Conservation (phyloP, 2,797 vertebrate genomes). For the Sebastes elongatus region DNA sequence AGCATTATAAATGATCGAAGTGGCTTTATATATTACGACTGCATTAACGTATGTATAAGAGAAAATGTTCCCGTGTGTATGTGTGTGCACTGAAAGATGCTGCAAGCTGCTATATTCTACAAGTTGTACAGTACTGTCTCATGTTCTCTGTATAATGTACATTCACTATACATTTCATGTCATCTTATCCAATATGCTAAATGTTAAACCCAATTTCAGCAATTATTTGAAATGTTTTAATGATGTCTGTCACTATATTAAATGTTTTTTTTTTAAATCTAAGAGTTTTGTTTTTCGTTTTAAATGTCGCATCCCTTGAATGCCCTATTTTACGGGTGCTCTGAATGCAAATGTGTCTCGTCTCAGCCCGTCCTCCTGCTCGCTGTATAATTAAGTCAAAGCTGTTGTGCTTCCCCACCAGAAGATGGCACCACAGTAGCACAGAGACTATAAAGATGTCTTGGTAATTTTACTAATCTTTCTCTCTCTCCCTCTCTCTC, state of each 20-base stretch:
- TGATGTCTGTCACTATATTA: conserved; percentile 52
- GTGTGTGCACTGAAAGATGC: conserved; percentile 58
- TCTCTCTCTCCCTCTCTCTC: background rate
- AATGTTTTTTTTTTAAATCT: conserved; percentile 42
- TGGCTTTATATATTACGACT: conserved; percentile 10
- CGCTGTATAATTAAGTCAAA: conserved; percentile 9
- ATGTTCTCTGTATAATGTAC: conserved; percentile 48
- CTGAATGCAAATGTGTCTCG: conserved; percentile 1
- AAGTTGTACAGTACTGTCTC: conserved; percentile 62
- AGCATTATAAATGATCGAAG: conserved; percentile 17
- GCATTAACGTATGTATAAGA: conserved; percentile 23
- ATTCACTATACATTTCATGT: conserved; percentile 25
- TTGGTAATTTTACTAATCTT: conserved; percentile 46
- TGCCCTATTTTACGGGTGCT: background rate
- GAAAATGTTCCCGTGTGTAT: background rate
- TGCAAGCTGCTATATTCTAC: conserved; percentile 73
- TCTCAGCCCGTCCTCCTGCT: background rate
- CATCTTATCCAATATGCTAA: conserved; percentile 43
- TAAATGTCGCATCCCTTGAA: background rate
- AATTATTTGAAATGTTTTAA: conserved; percentile 37
- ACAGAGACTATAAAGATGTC: conserved; percentile 32
- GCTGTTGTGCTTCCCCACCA: conserved; percentile 47
- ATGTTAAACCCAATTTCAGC: conserved; percentile 47
- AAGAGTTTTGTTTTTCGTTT: background rate
- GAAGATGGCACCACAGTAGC: conserved; percentile 77